Evolutionary conservation across 2,113 vertebrate genomes (phyloP).

Genomic region (Pipa parva): DNA sequence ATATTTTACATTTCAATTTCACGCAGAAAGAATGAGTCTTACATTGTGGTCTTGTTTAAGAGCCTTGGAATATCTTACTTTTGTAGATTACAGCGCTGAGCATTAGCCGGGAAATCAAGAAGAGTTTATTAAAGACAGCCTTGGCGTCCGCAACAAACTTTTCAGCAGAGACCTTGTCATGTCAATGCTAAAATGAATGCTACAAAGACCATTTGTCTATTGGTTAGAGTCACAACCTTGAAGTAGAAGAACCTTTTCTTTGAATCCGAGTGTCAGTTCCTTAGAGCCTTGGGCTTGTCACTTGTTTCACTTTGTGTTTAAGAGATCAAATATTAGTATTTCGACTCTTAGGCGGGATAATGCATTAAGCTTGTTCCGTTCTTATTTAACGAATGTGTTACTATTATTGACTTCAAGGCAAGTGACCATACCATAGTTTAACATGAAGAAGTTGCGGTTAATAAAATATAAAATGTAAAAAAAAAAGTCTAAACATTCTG

Average conservation of each 20-base stretch:
- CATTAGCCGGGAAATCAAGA: constrained; percentile 21
- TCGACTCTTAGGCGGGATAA: background rate
- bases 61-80: constrained; percentile 27
- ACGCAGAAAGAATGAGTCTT: background rate
- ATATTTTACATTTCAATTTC: constrained; percentile 3
- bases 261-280: constrained; percentile 3
- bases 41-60: background rate
- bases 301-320: background rate
- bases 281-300: constrained; percentile 12
- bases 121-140: constrained; percentile 21
- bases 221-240: background rate
- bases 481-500: background rate
- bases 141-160: constrained; percentile 17
- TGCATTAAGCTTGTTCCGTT: background rate
- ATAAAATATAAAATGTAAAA: background rate
- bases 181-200: constrained; percentile 26
- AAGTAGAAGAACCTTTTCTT: background rate
- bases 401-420: constrained; percentile 4
- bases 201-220: constrained; percentile 17
- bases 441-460: background rate
- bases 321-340: background rate
- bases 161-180: constrained; percentile 21
- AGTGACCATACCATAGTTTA: background rate
- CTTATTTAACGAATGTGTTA: background rate
- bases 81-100: constrained; percentile 5